Evolutionary conservation across 2,797 vertebrate genomes (phyloP), one percentile per base, ranked within the genome.

Genomic region (Poeciliopsis gracilis): DNA sequence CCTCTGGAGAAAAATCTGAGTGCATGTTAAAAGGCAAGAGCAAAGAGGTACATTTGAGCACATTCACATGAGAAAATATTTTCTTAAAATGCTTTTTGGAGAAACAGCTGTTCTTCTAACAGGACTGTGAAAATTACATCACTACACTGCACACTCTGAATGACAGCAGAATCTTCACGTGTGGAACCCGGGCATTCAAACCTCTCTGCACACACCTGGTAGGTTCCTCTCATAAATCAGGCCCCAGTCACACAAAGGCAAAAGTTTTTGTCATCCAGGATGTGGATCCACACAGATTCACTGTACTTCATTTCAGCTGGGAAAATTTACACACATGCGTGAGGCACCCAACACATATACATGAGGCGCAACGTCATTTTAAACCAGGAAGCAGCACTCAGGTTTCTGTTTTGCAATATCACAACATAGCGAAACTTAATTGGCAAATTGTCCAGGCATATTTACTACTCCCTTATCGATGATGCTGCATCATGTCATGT

Each of bases 111-210:
- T 0, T 78, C 53, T 36, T 74, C 59, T 23, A 8, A 79, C 61
- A 85, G 85, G 75, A 82, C 12, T 89, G 85, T 55, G 59, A 81
- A 23, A 86, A 89, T 79, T 81, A 86, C 41, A 79, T 89, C 55
- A 72, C 74, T 10, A n/a, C 30, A 4, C 74, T 89, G 41, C 82
- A 87, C 73, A 82, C 72, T 6, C 43, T 16, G 43, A 47, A 59
- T 10, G 76, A 87, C 0, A 80, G 86, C 4, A 81, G 55, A 59
- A 86, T 86, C 53, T 69, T 85, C 0, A 78, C 49, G 38, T 86
- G 85, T 41, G 82, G 85, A 15, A 86, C 82, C 0, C 81, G 82
- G 0, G 76, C 83, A 25, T 89, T 89, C 59, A 86, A 67, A 43
- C 83, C 88, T n/a, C 4, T 33, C 15, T 87, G 83, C 71, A 80